Evolutionary conservation across 2,888 invertebrate genomes (phyloP).

Genomic region (Entomobrya proxima): DNA sequence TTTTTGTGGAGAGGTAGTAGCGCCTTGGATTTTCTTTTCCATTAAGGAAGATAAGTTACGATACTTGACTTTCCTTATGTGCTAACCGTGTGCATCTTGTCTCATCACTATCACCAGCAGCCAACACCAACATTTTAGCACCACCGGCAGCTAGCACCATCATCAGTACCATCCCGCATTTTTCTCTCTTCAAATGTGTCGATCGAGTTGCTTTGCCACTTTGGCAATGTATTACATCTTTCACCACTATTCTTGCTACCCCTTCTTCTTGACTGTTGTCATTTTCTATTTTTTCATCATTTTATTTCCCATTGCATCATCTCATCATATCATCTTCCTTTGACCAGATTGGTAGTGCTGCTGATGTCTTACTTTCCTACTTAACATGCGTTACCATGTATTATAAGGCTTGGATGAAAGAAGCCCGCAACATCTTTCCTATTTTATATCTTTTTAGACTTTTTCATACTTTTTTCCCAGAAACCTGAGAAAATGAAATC

Average conservation of each 20-base stretch:
- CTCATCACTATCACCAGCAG: no score
- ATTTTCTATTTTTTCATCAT: conserved; percentile 19
- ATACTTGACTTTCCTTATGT: no score
- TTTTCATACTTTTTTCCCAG: neutral
- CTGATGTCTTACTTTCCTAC: neutral
- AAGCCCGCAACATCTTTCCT: no score
- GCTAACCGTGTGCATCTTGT: no score
- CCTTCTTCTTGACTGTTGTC: neutral
- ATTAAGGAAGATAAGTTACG: neutral
- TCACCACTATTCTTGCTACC: neutral
- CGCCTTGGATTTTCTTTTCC: neutral
- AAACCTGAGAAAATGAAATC: conserved; percentile 51
- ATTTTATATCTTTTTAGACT: neutral
- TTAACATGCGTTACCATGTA: conserved; percentile 6
- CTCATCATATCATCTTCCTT: conserved; percentile 48
- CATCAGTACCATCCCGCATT: no score
- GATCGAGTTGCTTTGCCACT: no score
- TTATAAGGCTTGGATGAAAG: neutral
- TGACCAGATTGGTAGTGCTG: conserved; percentile 46
- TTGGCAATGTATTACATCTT: no score
- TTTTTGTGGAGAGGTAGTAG: neutral
- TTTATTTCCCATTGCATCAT: conserved; percentile 55
- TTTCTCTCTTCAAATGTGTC: no score
- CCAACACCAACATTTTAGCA: no score
- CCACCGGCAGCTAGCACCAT: no score